Evolutionary conservation across 2,797 vertebrate species (phyloP).

Genomic region (Tauraco hartlaubi): DNA sequence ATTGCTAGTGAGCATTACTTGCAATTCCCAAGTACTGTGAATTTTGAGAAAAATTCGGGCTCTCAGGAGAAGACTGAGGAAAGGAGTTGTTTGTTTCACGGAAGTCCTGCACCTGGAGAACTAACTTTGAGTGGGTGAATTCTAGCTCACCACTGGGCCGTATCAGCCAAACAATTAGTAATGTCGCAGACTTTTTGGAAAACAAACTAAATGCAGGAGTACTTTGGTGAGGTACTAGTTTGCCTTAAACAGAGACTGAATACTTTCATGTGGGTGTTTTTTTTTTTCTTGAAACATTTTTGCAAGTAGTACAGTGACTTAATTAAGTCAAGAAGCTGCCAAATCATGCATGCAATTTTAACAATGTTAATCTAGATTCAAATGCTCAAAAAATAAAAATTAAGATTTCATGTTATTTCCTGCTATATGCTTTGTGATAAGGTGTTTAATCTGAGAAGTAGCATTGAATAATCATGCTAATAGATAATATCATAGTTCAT

Average conservation of each 20-base stretch:
- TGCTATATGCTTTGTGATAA: neutral
- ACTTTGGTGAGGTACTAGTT: neutral
- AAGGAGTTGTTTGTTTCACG: neutral
- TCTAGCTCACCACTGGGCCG: neutral
- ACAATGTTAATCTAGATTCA: neutral
- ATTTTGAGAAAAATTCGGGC: neutral
- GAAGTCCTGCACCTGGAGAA: neutral
- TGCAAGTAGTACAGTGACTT: neutral
- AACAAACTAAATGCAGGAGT: neutral
- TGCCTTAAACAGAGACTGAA: neutral
- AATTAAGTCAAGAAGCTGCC: neutral
- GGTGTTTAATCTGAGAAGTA: neutral
- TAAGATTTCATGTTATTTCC: neutral
- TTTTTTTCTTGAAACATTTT: neutral
- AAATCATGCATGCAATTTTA: neutral
- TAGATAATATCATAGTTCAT: neutral
- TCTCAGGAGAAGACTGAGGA: neutral
- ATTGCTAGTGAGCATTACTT: neutral
- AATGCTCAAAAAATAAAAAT: neutral
- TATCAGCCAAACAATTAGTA: neutral
- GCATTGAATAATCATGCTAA: neutral
- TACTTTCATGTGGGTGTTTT: neutral
- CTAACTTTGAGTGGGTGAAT: neutral
- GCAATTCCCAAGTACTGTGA: neutral
- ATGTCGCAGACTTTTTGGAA: neutral